Percentiles rank a stretch among this genome's conserved stretches.
phyloP scores from a whole-genome alignment of 1,140 invertebrate species.

The Papilio xuthus region DNA sequence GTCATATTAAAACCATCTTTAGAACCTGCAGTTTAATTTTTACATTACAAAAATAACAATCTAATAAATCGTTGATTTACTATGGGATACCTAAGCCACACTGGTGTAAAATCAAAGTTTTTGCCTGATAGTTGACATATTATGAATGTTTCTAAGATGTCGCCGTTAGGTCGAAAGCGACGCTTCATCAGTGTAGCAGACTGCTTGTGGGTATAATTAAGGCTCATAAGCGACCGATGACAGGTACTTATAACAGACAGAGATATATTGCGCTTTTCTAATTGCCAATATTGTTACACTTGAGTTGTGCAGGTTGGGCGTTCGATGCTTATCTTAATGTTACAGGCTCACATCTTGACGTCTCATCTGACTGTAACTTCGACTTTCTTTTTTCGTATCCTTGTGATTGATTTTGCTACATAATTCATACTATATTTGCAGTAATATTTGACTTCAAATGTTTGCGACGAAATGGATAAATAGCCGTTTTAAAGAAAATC shows the following conservation, averaged over 20 bases:
- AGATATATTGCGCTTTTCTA: conserved; percentile 50
- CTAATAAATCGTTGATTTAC: not conserved
- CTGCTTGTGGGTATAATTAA: conserved; percentile 49
- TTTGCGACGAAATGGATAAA: too few species aligned
- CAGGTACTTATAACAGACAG: conserved; percentile 36
- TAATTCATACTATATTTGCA: not conserved
- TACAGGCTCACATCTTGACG: not conserved
- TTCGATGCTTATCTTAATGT: conserved; percentile 15
- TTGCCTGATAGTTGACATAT: not conserved
- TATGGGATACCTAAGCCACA: not conserved
- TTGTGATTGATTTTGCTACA: not conserved
- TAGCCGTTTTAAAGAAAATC: too few species aligned
- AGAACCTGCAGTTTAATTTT: not conserved
- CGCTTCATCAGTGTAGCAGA: conserved; percentile 37
- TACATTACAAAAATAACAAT: not conserved
- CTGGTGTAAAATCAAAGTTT: not conserved
- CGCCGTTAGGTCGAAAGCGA: conserved; percentile 16
- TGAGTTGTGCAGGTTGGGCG: conserved; percentile 19
- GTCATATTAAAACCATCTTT: not conserved
- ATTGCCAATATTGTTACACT: conserved; percentile 49
- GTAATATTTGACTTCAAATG: too few species aligned
- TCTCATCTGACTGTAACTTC: conserved; percentile 12
- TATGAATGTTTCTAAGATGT: not conserved
- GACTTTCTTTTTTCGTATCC: not conserved
- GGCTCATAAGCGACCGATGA: conserved; percentile 44